Conservation (phyloP, 2,113 vertebrate genomes). For the Zosterops japonicus region DNA sequence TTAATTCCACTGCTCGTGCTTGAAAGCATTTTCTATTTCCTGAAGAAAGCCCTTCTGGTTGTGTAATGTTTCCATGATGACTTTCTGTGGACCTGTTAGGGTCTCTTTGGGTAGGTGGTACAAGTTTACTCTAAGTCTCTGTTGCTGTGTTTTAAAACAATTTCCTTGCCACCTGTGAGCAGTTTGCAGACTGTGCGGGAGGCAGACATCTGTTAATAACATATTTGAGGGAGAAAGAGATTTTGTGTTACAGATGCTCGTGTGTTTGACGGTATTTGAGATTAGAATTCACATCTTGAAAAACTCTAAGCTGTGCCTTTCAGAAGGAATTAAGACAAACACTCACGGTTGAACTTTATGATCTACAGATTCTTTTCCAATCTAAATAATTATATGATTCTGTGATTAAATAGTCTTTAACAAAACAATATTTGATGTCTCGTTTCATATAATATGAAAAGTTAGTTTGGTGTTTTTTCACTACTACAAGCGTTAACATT, state of each 20-base stretch:
- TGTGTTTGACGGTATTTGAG: neutral
- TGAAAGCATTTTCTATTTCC: neutral
- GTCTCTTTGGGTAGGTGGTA: neutral
- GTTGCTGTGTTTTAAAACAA: neutral
- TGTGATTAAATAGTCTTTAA: neutral
- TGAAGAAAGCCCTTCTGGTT: neutral
- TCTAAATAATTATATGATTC: neutral
- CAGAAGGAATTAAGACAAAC: neutral
- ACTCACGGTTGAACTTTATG: neutral
- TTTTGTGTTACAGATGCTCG: neutral
- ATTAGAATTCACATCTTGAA: neutral
- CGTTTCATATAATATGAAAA: neutral
- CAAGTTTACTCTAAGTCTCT: neutral
- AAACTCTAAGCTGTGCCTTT: neutral
- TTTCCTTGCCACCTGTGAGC: conserved; percentile 38
- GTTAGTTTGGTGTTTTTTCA: neutral
- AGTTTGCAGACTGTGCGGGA: neutral
- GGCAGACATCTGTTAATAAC: conserved; percentile 12
- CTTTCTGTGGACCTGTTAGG: neutral
- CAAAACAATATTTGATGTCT: neutral
- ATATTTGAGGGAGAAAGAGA: neutral
- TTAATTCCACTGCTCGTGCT: neutral
- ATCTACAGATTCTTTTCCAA: neutral
- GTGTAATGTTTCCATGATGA: neutral
- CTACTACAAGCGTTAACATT: neutral